A percentile compares a stretch with the other conserved stretches of the same genome.
These are phyloP conservation scores for Tiliacea aurago DNA, from an alignment of 2,888 invertebrate genomes.

Conservation along the genomic window DNA sequence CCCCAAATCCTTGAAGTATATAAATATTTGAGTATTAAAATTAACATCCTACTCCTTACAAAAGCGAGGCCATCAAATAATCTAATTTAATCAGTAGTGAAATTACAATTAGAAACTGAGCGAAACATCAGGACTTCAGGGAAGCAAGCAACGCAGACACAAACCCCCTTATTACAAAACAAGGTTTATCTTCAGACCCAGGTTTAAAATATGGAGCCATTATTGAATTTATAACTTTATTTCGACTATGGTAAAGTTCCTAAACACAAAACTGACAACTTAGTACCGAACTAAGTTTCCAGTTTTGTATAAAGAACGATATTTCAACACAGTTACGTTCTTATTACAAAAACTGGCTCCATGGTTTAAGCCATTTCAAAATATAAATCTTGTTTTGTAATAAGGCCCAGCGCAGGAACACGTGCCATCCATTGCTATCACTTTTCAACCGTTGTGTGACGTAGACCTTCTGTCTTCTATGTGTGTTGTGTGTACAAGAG, in stretches of 20 bases:
- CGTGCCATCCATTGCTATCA: not conserved
- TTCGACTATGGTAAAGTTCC: no score
- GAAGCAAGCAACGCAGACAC: conserved; percentile 3
- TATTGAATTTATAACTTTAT: no score
- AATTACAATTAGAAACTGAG: not conserved
- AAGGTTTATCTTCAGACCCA: no score
- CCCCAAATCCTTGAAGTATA: not conserved
- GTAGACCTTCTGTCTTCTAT: conserved; percentile 1
- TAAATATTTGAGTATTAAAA: not conserved
- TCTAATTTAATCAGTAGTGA: not conserved
- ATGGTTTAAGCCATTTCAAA: no score
- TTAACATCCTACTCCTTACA: not conserved
- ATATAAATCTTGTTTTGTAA: conserved; percentile 5
- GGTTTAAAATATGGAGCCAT: no score
- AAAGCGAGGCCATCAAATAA: not conserved
- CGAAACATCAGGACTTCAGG: not conserved
- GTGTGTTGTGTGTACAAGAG: not conserved
- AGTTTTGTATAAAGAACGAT: no score
- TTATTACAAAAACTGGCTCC: no score
- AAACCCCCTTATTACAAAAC: no score
- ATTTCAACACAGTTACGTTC: no score
- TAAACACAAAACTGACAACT: no score
- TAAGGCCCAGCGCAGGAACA: not conserved
- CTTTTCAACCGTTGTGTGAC: not conserved
- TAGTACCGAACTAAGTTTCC: no score